A percentile compares a stretch with the other conserved stretches of the same genome.
Evolutionary conservation across 2,797 vertebrate genomes (phyloP).

Genomic region (Anguilla megastoma): DNA sequence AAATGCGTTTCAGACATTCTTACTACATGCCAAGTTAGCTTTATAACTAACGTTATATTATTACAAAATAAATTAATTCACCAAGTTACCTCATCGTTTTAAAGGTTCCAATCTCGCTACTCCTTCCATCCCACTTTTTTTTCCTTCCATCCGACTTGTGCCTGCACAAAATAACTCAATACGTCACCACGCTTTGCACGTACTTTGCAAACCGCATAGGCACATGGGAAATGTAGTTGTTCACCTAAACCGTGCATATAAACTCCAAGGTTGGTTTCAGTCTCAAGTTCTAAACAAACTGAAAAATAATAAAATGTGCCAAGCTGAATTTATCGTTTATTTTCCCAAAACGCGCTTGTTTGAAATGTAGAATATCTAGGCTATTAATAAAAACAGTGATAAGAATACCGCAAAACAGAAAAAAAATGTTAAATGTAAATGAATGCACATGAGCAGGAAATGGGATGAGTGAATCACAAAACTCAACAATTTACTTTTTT

Average conservation of each 20-base stretch:
- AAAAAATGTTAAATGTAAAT: neutral
- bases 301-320: neutral
- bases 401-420: neutral
- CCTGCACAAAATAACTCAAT: conserved; percentile 9
- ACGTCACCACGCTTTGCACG: conserved; percentile 3
- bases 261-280: neutral
- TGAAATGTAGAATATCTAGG: neutral
- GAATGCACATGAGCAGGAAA: neutral
- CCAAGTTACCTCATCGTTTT: conserved; percentile 33
- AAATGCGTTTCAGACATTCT: neutral
- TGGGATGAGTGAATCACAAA: conserved; percentile 1
- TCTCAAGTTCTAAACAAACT: no score
- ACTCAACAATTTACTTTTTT: neutral
- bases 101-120: neutral
- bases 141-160: neutral
- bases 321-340: neutral
- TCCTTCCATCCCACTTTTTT: neutral
- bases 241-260: neutral
- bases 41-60: neutral
- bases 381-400: no score
- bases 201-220: neutral
- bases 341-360: neutral
- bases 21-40: neutral
- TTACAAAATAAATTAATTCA: conserved; percentile 16
- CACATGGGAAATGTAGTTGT: conserved; percentile 24